A percentile compares a stretch with the other conserved stretches of the same genome.
These are phyloP conservation scores for Itoplectis maculator DNA, from an alignment of 2,888 invertebrate species.

Conservation along the genomic window DNA sequence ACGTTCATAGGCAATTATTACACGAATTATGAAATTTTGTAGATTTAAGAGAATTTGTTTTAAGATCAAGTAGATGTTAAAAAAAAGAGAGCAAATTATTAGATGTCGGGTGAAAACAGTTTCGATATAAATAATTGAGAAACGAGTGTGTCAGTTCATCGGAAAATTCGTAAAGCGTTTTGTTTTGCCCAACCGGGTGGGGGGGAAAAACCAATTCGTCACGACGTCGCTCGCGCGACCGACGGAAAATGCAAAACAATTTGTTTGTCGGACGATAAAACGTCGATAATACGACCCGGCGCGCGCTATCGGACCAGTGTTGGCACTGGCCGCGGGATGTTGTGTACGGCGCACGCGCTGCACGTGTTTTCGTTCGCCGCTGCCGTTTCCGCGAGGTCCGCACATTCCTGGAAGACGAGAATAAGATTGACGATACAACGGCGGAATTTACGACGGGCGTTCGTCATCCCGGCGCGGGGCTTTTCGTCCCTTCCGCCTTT, in stretches of 20 bases:
- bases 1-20: too few species aligned
- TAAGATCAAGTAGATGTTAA: too few species aligned
- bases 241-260: constrained; percentile 5
- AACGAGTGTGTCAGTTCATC: too few species aligned
- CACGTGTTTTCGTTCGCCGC: constrained; percentile 1
- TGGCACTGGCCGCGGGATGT: constrained; percentile 3
- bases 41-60: too few species aligned
- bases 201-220: neutral
- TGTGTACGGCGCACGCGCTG: neutral
- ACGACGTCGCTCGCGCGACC: neutral
- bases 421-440: constrained; percentile 31
- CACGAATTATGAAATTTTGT: too few species aligned
- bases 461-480: constrained; percentile 1
- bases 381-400: neutral
- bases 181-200: neutral
- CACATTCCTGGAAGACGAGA: constrained; percentile 36
- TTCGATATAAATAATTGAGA: too few species aligned
- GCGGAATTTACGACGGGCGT: constrained; percentile 30
- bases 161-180: neutral
- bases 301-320: constrained; percentile 6
- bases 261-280: constrained; percentile 9
- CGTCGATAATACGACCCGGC: constrained; percentile 11
- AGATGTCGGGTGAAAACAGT: too few species aligned
- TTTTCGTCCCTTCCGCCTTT: constrained; percentile 12
- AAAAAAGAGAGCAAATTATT: too few species aligned